Conservation (phyloP, 1,140 invertebrate genomes). For the Drosophila nigromelanica region DNA sequence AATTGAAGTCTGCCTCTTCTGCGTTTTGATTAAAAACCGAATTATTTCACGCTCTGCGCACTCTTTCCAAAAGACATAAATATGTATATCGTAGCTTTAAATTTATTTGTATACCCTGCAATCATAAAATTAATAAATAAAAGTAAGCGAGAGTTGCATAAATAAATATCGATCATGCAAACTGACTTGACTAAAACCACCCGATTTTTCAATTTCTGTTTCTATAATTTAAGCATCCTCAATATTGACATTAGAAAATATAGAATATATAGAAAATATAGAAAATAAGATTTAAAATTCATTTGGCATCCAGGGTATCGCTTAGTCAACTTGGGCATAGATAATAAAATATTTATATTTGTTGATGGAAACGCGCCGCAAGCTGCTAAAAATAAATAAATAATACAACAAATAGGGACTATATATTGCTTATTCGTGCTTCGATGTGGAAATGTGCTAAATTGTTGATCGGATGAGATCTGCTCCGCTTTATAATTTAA, state of each 20-base stretch:
- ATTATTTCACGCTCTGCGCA: not conserved
- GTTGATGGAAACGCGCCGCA: slow-evolving; percentile 56
- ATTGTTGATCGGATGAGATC: slow-evolving; percentile 18
- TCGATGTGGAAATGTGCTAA: slow-evolving; percentile 70
- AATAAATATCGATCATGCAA: not conserved
- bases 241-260: too few species aligned
- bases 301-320: not conserved
- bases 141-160: too few species aligned
- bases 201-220: too few species aligned
- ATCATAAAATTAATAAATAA: too few species aligned
- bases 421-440: slow-evolving; percentile 62
- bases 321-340: not conserved
- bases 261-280: too few species aligned
- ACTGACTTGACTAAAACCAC: too few species aligned
- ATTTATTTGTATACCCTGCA: slow-evolving; percentile 3
- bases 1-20: slow-evolving; percentile 2
- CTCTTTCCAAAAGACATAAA: slow-evolving; percentile 3
- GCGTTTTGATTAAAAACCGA: slow-evolving; percentile 11
- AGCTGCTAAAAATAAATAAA: slow-evolving; percentile 68
- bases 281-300: not conserved
- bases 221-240: too few species aligned
- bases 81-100: not conserved
- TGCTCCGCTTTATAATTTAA: not conserved
- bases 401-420: slow-evolving; percentile 46
- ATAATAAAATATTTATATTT: slow-evolving; percentile 32